These are phyloP conservation scores for Cirrhinus mrigala DNA, from an alignment of 2,797 vertebrate species.

Conservation along the genomic window DNA sequence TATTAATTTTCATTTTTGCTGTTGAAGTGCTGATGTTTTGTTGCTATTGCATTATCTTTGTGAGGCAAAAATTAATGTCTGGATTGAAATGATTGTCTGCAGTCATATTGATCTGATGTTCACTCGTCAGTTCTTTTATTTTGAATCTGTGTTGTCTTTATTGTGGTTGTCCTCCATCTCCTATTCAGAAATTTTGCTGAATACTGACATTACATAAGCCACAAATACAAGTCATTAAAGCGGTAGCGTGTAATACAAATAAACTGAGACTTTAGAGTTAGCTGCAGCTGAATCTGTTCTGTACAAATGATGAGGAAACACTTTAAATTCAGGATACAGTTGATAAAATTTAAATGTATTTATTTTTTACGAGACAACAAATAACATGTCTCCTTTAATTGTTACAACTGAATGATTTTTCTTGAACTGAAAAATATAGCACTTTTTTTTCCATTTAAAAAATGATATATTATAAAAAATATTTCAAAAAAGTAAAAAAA, in stretches of 20 bases:
- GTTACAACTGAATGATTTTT: no score
- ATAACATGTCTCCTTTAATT: no score
- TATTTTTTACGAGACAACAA: no score
- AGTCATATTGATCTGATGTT: conserved; percentile 32
- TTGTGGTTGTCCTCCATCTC: background rate
- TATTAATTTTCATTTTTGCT: background rate
- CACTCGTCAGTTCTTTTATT: background rate
- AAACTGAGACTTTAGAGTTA: background rate
- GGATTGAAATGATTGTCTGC: background rate
- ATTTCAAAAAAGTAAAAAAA: no score
- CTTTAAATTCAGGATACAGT: background rate
- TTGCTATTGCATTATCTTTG: conserved; percentile 5
- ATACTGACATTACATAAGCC: conserved; percentile 9
- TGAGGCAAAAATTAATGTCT: conserved; percentile 15
- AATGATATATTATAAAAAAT: no score
- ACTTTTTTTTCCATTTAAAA: no score
- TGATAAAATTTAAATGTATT: no score
- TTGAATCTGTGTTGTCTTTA: background rate
- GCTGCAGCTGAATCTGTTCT: background rate
- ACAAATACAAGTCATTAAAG: conserved; percentile 20
- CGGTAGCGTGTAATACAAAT: background rate
- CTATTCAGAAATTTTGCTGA: background rate
- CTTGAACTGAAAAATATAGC: no score
- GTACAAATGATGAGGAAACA: background rate
- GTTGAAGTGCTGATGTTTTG: background rate